Conservation (phyloP, 2,888 invertebrate species). For the Nephrotoma guestfalica region DNA sequence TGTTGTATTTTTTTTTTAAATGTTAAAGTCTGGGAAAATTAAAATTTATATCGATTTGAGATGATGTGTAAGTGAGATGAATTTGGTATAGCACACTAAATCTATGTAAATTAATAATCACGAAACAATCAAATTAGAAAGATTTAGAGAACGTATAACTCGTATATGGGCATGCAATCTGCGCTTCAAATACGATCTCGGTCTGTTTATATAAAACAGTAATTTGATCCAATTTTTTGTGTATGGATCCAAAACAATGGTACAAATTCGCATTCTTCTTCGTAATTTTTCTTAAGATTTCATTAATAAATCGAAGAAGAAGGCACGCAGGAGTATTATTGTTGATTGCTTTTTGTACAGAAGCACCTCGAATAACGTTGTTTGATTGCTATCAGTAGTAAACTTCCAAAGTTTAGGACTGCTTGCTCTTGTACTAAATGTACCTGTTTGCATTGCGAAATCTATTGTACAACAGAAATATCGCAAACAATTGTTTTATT, state of each 20-base stretch:
- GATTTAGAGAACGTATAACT: neutral
- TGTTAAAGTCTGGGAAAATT: neutral
- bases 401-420: no score
- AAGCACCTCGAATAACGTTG: neutral
- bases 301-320: neutral
- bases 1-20: neutral
- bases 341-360: neutral
- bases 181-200: neutral
- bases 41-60: neutral
- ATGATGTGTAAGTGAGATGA: neutral
- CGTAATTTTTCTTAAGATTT: neutral
- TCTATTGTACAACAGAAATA: no score
- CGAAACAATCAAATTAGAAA: neutral
- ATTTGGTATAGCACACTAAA: neutral
- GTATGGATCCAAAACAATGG: neutral
- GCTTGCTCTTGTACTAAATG: no score
- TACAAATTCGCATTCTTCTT: neutral
- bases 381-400: neutral
- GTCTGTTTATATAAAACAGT: neutral
- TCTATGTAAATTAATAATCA: neutral
- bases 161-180: neutral
- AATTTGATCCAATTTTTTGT: neutral
- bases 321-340: neutral
- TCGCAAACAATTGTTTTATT: no score
- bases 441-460: no score